Evolutionary conservation across 2,113 vertebrate genomes (phyloP), one percentile per base, ranked within the genome.

Genomic region (Halcyon senegalensis): DNA sequence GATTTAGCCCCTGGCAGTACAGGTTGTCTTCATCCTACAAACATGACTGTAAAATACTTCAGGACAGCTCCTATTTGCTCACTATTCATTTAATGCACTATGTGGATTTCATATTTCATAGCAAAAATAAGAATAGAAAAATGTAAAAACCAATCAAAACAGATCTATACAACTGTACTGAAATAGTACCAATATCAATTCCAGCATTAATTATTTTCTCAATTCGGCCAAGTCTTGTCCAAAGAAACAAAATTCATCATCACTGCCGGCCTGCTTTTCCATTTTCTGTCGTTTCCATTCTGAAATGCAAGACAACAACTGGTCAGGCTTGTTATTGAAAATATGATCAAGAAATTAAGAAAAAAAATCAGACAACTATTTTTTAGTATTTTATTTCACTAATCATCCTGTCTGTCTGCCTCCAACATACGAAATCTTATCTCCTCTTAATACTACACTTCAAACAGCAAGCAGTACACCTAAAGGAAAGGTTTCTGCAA

Each of bases 281-380:
- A 60, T 99, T 99, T 97, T 99, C 99, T 7, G 99, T 97, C 7
- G 98, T 96, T 87, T 99, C 99, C 98, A 99, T 98, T 94, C 99
- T 99, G 97, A 89, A 97, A 98, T 51, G 51, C 48, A 81, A 88
- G 39, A 69, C 62, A 83, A 48, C 33, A 66, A 46, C 7, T 44
- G 13, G 46, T 89, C 82, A 95, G 51, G 17, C 10, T 73, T 37
- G 14, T 5, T 56, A 69, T 0, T 70, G 53, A 13, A 58, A 77
- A 50, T 28, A 69, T 1, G 27, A 37, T 7, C 21, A 73, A 39
- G 7, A 82, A 5, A 59, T 43, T 13, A 53, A 21, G 25, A 50
- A 73, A 72, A 35, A 39, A 48, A 55, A 44, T 56, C 6, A 53
- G 2, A 46, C 10, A 31, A 69, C 9, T 18, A 5, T 11, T 53